Percentiles rank a stretch among this genome's conserved stretches.
Conservation (phyloP, 2,113 vertebrate species). For the Nicator chloris region DNA sequence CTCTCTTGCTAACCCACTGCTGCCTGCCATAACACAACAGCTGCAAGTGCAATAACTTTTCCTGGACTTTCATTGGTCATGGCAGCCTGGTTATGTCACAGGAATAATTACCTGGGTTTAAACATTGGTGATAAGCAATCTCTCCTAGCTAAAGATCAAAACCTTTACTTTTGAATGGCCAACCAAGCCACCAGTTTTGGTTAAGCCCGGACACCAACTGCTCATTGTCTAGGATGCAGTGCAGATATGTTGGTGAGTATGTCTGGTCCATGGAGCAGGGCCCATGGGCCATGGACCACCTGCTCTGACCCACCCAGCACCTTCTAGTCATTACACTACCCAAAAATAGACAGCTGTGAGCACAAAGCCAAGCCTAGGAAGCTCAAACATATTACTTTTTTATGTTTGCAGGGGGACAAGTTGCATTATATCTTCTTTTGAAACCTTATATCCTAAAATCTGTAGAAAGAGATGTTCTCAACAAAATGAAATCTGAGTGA, state of each 20-base stretch:
- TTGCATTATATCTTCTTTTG: neutral
- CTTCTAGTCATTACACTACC: neutral
- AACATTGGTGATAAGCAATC: neutral
- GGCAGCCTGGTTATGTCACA: neutral
- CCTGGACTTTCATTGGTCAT: neutral
- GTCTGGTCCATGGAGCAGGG: neutral
- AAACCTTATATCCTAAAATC: neutral
- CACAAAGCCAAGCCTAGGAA: neutral
- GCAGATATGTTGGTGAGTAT: neutral
- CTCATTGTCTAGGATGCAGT: neutral
- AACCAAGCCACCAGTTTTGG: neutral
- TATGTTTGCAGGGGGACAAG: neutral
- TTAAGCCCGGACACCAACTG: neutral
- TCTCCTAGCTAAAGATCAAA: neutral
- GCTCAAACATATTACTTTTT: neutral
- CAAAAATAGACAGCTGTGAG: neutral
- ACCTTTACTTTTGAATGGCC: neutral
- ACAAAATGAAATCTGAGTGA: neutral
- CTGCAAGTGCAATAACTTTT: neutral
- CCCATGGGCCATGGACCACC: neutral
- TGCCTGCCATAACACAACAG: neutral
- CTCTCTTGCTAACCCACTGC: neutral
- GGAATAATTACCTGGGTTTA: neutral
- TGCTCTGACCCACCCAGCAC: neutral
- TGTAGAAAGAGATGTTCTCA: neutral